phyloP scores from a whole-genome alignment of 2,888 invertebrate species.

The Trissoscelio sp. region DNA sequence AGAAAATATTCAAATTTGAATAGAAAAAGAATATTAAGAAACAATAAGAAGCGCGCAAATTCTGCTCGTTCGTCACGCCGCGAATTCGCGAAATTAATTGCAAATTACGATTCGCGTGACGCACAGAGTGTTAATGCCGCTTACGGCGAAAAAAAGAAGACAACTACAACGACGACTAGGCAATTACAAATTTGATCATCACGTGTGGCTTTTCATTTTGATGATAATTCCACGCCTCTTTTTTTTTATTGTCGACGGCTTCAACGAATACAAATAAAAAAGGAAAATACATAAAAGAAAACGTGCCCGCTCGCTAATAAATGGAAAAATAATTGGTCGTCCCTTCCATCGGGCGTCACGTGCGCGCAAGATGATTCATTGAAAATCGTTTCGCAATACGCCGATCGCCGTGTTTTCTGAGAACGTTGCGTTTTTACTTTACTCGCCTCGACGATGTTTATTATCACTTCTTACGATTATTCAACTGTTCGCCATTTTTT shows the following conservation, averaged over 20 bases:
- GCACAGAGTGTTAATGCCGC: constrained; percentile 44
- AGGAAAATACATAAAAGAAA: constrained; percentile 29
- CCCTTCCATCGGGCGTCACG: constrained; percentile 59
- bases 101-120: constrained; percentile 47
- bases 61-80: constrained; percentile 18
- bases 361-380: constrained; percentile 62
- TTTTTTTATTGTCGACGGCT: constrained; percentile 5
- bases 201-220: constrained; percentile 40
- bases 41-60: neutral
- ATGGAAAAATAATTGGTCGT: constrained; percentile 63
- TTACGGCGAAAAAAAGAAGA: constrained; percentile 25
- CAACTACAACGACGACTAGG: neutral
- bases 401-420: constrained; percentile 60
- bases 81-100: constrained; percentile 58
- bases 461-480: constrained; percentile 55
- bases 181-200: constrained; percentile 42
- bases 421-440: constrained; percentile 51
- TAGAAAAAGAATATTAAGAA: neutral
- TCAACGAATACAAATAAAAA: constrained; percentile 29
- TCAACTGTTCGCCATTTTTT: constrained; percentile 45
- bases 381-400: constrained; percentile 68
- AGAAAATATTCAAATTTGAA: no score
- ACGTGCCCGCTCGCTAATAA: constrained; percentile 52
- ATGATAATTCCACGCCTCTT: constrained; percentile 26
- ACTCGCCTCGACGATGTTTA: constrained; percentile 39